Evolutionary conservation across 2,113 vertebrate species (phyloP), one percentile per base, ranked within the genome.

Genomic region (Origma solitaria): DNA sequence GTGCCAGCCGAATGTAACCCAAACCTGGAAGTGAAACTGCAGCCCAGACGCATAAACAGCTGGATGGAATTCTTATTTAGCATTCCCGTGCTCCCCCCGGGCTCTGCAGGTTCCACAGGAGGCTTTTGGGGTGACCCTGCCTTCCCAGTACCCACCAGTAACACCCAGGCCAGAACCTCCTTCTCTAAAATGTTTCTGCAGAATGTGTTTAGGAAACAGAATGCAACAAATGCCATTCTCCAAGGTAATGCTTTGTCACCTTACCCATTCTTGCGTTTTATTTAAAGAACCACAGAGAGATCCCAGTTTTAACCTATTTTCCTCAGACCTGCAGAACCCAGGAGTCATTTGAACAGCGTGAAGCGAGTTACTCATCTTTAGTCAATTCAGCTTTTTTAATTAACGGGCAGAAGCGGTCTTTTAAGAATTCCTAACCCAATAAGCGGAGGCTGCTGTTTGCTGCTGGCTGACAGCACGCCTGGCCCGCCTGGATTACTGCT

Each of bases 11-110:
- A 68, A 62, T 11, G 72, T 27, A 83, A 93, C 15, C 64, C 82
- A 79, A 82, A 58, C 0, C 75, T 37, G 64, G 49, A 7, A 24
- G 30, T 21, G 58, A 79, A 72, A 76, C 66, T 8, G 45, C 61
- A 27, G 20, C 5, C 1, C 15, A 79, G 79, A 37, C 50, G 8
- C 0, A 0, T 1, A 24, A 58, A 28, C 2, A 62, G 10, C 0
- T 0, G 38, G 72, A 28, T 91, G 62, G 83, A 91, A 83, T 90
- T 86, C 80, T 25, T 86, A 54, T 76, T 62, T 24, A 2, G 6
- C 75, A 66, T 57, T 82, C 60, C 77, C 0, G 0, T 9, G 49
- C 10, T 9, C 23, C 15, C 82, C 38, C 37, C 40, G 2, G 27
- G 53, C 64, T 28, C 83, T 6, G n/a, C 45, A 33, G 79, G 27